Percentiles rank a stretch among this genome's conserved stretches.
phyloP scores from a whole-genome alignment of 2,113 vertebrate species.

The Choloepus hoffmanni region DNA sequence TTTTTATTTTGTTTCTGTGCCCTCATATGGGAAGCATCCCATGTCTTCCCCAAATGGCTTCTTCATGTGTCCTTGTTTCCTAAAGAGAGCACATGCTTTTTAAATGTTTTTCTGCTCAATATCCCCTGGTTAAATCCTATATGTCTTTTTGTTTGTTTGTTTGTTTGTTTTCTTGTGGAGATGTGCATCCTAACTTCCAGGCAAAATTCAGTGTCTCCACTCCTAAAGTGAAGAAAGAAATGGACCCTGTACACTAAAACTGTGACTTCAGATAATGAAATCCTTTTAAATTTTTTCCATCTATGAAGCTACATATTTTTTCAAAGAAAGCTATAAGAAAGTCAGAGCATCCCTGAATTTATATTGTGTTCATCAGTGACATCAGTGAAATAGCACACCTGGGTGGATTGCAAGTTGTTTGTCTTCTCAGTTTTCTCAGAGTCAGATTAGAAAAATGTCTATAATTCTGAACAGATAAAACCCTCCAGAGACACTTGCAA shows the following conservation, averaged over 20 bases:
- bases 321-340: neutral
- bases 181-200: neutral
- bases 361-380: neutral
- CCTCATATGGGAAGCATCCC: neutral
- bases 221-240: neutral
- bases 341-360: neutral
- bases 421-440: neutral
- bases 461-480: neutral
- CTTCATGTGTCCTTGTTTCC: neutral
- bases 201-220: neutral
- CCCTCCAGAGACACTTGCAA: neutral
- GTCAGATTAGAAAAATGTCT: neutral
- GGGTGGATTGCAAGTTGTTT: neutral
- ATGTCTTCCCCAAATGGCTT: neutral
- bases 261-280: neutral
- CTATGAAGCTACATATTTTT: neutral
- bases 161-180: neutral
- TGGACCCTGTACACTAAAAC: neutral
- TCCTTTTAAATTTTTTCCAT: neutral
- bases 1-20: neutral
- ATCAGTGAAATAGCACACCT: neutral
- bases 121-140: neutral
- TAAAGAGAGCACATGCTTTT: neutral
- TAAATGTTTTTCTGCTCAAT: neutral
- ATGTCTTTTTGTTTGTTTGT: neutral